A percentile compares a stretch with the other conserved stretches of the same genome.
Evolutionary conservation across 2,113 vertebrate species (phyloP).

Genomic region (Lepidothrix coronata): DNA sequence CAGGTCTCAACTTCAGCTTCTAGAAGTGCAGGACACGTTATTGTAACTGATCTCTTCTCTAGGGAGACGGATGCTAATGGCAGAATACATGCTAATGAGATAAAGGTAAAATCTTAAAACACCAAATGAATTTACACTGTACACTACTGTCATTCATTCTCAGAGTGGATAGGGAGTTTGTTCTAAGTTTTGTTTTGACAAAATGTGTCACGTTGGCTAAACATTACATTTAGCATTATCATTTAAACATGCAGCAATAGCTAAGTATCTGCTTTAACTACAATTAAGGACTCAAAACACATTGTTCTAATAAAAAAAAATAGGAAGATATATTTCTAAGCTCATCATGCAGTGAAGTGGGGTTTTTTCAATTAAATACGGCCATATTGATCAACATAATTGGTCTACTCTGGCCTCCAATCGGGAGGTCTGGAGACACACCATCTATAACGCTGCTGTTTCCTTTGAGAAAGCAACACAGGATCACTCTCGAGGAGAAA

Average conservation of each 20-base stretch:
- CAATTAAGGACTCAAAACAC: neutral
- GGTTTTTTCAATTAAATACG: neutral
- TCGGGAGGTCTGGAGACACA: no score
- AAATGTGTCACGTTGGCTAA: neutral
- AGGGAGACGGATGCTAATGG: neutral
- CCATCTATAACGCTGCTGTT: no score
- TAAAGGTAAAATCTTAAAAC: neutral
- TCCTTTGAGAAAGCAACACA: no score
- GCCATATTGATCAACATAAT: no score
- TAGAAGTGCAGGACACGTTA: neutral
- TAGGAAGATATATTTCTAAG: neutral
- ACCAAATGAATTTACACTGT: neutral
- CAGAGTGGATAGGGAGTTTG: neutral
- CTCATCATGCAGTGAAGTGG: neutral
- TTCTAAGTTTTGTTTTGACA: neutral
- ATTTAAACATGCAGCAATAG: neutral
- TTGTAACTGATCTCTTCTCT: neutral
- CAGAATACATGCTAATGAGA: neutral
- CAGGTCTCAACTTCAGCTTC: neutral
- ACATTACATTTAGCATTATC: neutral
- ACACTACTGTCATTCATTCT: neutral
- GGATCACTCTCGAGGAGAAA: no score
- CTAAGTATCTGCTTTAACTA: neutral
- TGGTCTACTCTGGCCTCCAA: no score
- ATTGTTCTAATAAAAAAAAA: neutral